Evolutionary conservation across 2,797 vertebrate genomes (phyloP).

Genomic region (Phataginus tricuspis): DNA sequence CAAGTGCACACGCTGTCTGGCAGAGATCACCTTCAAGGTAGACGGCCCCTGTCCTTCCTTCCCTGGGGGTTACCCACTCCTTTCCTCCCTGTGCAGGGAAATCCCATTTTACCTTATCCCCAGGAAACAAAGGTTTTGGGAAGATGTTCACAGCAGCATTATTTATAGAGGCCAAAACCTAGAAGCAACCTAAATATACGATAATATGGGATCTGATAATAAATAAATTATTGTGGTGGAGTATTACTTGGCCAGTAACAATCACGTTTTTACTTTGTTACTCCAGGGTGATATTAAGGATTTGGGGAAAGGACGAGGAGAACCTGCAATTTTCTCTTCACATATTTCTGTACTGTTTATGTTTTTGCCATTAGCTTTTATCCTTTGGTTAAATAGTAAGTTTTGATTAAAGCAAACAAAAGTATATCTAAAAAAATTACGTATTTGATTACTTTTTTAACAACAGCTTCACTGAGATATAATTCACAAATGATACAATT

Average conservation of each 20-base stretch:
- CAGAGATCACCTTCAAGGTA: conserved; percentile 99
- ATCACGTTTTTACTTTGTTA: neutral
- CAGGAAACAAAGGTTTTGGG: neutral
- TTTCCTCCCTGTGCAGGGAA: fast-evolving
- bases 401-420: neutral
- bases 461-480: neutral
- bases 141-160: fast-evolving
- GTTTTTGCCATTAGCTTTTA: neutral
- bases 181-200: neutral
- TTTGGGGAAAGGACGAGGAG: neutral
- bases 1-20: conserved; percentile 97
- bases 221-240: fast-evolving
- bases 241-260: fast-evolving
- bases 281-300: neutral
- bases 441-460: neutral
- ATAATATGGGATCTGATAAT: fast-evolving
- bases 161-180: neutral
- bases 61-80: fast-evolving
- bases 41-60: fast-evolving
- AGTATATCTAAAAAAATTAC: neutral
- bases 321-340: neutral
- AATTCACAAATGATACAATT: neutral
- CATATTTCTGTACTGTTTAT: neutral
- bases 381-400: neutral
- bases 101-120: neutral